Conservation (phyloP, 2,888 invertebrate genomes). For the Lasioglossum lativentre region DNA sequence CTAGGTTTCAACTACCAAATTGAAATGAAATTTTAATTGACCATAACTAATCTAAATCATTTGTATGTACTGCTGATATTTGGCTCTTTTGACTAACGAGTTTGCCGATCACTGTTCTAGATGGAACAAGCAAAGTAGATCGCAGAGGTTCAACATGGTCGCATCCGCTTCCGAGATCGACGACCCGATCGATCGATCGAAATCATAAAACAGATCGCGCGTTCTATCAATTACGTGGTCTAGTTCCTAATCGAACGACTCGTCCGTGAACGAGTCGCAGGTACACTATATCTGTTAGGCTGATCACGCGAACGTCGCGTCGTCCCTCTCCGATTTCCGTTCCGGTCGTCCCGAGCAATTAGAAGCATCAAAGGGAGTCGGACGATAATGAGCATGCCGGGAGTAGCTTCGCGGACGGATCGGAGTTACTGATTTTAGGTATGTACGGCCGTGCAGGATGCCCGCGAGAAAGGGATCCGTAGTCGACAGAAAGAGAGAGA, state of each 20-base stretch:
- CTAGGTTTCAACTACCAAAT: no score
- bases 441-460: conserved; percentile 15
- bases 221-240: conserved; percentile 41
- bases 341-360: conserved; percentile 57
- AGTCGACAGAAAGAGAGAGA: neutral
- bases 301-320: conserved; percentile 43
- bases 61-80: no score
- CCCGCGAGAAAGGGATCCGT: conserved; percentile 17
- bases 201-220: conserved; percentile 27
- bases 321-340: conserved; percentile 39
- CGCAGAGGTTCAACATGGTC: neutral
- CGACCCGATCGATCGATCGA: no score
- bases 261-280: neutral
- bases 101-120: neutral
- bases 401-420: conserved; percentile 59
- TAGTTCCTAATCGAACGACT: conserved; percentile 43
- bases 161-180: neutral
- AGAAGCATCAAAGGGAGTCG: conserved; percentile 56
- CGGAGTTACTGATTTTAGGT: conserved; percentile 69
- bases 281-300: conserved; percentile 35
- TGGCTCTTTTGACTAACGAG: no score
- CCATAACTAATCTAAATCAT: no score
- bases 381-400: conserved; percentile 62
- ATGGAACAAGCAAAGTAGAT: neutral
- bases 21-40: no score